Base-by-base conservation (phyloP, 2,113 vertebrate genomes). In the Donacobius atricapilla region DNA sequence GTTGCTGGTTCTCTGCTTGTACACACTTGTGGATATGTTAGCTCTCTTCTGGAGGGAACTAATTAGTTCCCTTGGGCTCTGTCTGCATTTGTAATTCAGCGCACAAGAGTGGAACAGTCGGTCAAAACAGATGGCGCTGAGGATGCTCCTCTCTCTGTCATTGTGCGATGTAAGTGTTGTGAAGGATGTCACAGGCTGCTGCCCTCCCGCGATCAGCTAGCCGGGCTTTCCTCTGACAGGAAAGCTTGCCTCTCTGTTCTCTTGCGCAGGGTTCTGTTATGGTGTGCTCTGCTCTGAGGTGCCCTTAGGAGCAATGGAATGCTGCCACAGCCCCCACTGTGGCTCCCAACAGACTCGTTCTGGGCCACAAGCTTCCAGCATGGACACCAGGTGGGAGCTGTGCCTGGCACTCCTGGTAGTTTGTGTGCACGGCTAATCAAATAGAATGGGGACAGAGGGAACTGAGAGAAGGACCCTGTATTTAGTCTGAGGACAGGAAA, bases 261-360 rank as follows among this genome's bases (percentile, higher is more conserved):
- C 50, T 45, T 31, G 35, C 44, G 37, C 0, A 0, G 24, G 19
- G 19, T 10, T 71, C 13, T 47, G 35, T 15, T 22, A 3, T 0
- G n/a, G 30, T n/a, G 37, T 44, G 40, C 45, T 47, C 70, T 66
- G 80, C 44, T 73, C 69, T 33, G 6, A 11, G n/a, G 31, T 61
- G 65, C 60, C n/a, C 8, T 23, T 15, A 35, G 69, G 35, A 87
- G 37, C 50, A 7, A 22, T 7, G 37, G 9, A 24, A n/a, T 70
- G 75, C 8, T 54, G 44, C 40, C 58, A 51, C 0, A 2, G 47
- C 31, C 48, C 57, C 39, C 13, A 7, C 25, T 10, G 18, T 27
- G 84, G 23, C 12, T 47, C 11, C n/a, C 72, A 53, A 0, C 1
- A 27, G 63, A 64, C 45, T 8, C 0, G 3, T 47, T 31, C 51